Conservation (phyloP, 2,797 vertebrate species). For the Chrysocyon brachyurus region DNA sequence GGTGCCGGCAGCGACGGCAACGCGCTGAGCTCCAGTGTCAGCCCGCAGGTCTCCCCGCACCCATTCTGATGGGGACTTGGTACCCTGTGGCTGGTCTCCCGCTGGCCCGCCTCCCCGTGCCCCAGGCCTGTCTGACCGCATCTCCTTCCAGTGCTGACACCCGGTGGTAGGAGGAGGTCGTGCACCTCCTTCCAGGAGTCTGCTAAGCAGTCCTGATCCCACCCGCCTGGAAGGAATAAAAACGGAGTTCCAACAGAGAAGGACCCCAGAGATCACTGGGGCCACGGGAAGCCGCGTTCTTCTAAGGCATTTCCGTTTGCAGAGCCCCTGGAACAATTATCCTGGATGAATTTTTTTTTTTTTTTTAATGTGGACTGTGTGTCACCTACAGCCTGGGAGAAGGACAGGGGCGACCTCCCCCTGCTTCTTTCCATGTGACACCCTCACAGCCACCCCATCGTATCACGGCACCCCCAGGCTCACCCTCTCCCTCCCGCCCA, state of each 20-base stretch:
- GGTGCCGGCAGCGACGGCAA: neutral
- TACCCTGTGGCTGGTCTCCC: conserved; percentile 13
- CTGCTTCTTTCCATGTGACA: neutral
- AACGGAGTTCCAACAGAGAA: neutral
- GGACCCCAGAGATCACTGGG: neutral
- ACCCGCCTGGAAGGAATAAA: neutral
- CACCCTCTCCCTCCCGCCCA: neutral
- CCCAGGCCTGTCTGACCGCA: neutral
- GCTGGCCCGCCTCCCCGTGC: conserved; percentile 43
- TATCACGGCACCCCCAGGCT: neutral
- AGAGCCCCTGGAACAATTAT: neutral
- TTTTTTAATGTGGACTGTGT: neutral
- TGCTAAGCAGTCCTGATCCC: neutral
- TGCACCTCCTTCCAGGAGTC: conserved; percentile 34
- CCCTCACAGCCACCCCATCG: neutral
- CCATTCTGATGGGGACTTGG: neutral
- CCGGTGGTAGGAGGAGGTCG: conserved; percentile 55
- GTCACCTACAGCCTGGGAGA: neutral
- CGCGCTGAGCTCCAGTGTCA: neutral
- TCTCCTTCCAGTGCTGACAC: conserved; percentile 64
- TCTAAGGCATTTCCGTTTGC: neutral
- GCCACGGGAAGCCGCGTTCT: neutral
- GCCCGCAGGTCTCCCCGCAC: neutral
- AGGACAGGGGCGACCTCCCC: neutral
- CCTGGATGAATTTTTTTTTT: neutral